Base-by-base conservation (phyloP, 1,140 invertebrate genomes). In the Probaryconus sp. region DNA sequence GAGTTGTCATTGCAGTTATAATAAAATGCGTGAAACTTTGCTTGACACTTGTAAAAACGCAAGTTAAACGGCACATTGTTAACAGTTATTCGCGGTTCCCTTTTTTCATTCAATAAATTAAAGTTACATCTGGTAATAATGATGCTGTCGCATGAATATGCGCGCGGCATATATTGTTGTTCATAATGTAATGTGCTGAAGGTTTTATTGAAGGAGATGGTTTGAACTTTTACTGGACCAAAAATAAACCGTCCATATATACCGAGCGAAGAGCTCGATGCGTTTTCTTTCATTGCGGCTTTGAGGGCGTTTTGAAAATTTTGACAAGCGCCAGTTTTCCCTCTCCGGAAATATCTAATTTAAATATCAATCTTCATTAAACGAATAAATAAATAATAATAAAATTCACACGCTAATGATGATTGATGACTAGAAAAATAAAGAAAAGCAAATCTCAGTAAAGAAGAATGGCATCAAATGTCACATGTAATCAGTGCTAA, bases 41-140 rank as follows among this genome's bases (percentile, higher is more conserved):
- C 0, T 18, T 45, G 28, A 31, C 11, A 18, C 37, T 60, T 28
- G 31, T 47, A 47, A 35, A 60, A 30, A 24, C 33, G 9, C 1
- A 53, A 43, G 13, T 58, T 51, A 40, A 50, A 40, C 11, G 33
- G 10, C 26, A 37, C 30, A 56, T 45, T 42, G 26, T 37, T 61
- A 70, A 61, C 17, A 55, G 67, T 61, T 47, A 50, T 37, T 61
- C 11, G 6, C 6, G 31, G 56, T 45, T 28, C 33, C 24, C 18
- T 38, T 55, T 53, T 69, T 60, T 43, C 60, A 37, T 45, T 61
- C 40, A 48, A 72, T 72, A 64, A 64, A 53, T 73, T 65, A 53
- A 53, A 45, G 20, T 73, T 73, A 53, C 69, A 73, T 73, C 69
- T 73, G 69, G 69, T 60, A 73, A 73, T 73, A 73, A 73, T 60